These are phyloP conservation scores for Tiphia femorata DNA, from an alignment of 2,888 invertebrate genomes.

Conservation along the genomic window DNA sequence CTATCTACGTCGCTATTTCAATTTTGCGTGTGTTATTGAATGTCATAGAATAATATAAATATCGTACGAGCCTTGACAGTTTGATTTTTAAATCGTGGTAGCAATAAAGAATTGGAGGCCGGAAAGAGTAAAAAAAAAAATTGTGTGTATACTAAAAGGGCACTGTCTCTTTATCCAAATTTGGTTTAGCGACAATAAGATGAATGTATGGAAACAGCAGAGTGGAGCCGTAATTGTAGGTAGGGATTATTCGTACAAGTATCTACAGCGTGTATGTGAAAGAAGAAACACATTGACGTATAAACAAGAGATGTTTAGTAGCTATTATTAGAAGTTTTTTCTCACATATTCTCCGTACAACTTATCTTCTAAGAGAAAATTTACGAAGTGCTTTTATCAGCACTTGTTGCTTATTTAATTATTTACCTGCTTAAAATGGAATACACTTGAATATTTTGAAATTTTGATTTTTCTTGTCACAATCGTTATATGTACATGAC, in stretches of 20 bases:
- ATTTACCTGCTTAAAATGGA: constrained; percentile 15
- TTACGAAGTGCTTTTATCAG: constrained; percentile 17
- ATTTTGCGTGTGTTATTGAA: constrained; percentile 11
- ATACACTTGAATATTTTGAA: constrained; percentile 4
- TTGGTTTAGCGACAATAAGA: constrained; percentile 12
- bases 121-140: too few species aligned
- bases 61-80: background rate
- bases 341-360: constrained; percentile 20
- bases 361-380: constrained; percentile 6
- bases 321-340: constrained; percentile 29
- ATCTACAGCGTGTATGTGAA: constrained; percentile 45
- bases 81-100: constrained; percentile 4
- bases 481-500: constrained; percentile 27
- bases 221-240: constrained; percentile 20
- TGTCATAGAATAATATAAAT: constrained; percentile 30
- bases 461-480: constrained; percentile 44
- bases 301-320: constrained; percentile 33
- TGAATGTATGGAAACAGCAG: constrained; percentile 20
- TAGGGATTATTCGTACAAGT: constrained; percentile 45
- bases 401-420: constrained; percentile 9
- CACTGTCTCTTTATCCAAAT: background rate
- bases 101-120: background rate
- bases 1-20: constrained; percentile 20
- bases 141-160: too few species aligned
- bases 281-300: constrained; percentile 29